These are phyloP conservation scores for Teleopsis dalmanni DNA, from an alignment of 1,140 invertebrate genomes.

Conservation along the genomic window DNA sequence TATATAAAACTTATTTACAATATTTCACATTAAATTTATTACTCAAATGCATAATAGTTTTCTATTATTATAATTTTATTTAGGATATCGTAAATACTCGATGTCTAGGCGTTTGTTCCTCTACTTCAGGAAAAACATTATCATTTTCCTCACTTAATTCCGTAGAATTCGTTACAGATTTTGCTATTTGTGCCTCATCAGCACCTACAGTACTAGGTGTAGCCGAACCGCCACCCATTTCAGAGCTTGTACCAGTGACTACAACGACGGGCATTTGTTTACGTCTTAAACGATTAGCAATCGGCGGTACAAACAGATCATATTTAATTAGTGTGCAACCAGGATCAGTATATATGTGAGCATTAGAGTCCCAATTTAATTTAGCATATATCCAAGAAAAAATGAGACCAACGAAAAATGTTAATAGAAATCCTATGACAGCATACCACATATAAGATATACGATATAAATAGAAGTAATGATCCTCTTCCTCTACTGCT, in stretches of 20 bases:
- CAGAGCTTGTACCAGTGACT: slow-evolving; percentile 28
- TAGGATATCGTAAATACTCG: background rate
- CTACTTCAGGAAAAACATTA: background rate
- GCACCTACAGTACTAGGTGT: slow-evolving; percentile 9
- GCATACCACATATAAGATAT: slow-evolving; percentile 86
- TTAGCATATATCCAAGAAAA: slow-evolving; percentile 45
- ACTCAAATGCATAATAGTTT: background rate
- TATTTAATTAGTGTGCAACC: slow-evolving; percentile 44
- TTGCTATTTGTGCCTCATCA: slow-evolving; percentile 3
- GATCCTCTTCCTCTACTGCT: slow-evolving; percentile 10
- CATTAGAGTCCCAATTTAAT: slow-evolving; percentile 29
- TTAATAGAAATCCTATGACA: slow-evolving; percentile 58
- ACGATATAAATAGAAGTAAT: slow-evolving; percentile 36
- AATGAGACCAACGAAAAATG: slow-evolving; percentile 60
- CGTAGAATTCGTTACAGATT: background rate
- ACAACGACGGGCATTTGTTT: slow-evolving; percentile 32
- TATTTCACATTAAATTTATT: too few species aligned
- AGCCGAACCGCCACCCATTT: slow-evolving; percentile 14
- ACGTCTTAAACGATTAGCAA: slow-evolving; percentile 46
- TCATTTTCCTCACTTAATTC: background rate
- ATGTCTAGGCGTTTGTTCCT: background rate
- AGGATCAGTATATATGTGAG: slow-evolving; percentile 27
- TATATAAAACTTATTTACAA: too few species aligned
- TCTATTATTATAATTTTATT: background rate
- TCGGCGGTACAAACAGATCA: slow-evolving; percentile 56